phyloP scores from a whole-genome alignment of 2,888 invertebrate species.

The Eubasilissa splendida region DNA sequence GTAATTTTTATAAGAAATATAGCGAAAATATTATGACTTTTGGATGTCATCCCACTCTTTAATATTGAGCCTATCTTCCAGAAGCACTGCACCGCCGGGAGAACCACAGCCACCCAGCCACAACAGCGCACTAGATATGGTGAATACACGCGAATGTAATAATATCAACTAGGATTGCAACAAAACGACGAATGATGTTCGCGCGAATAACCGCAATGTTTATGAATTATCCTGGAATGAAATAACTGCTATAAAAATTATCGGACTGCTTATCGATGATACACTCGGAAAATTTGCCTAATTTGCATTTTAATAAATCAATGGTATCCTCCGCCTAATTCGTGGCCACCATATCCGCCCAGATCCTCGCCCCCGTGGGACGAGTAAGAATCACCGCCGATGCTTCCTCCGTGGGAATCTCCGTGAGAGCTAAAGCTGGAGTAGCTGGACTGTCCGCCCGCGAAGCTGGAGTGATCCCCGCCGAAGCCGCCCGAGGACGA shows the following conservation, averaged over 20 bases:
- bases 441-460: slow-evolving; percentile 45
- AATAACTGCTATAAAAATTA: slow-evolving; percentile 16
- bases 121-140: neutral
- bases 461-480: slow-evolving; percentile 58
- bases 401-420: slow-evolving; percentile 22
- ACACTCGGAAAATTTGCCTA: neutral
- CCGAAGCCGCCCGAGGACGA: slow-evolving; percentile 62
- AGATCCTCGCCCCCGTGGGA: slow-evolving; percentile 4
- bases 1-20: neutral
- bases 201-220: slow-evolving; percentile 1
- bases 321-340: slow-evolving; percentile 41
- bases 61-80: neutral
- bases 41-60: neutral
- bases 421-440: slow-evolving; percentile 48
- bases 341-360: slow-evolving; percentile 1
- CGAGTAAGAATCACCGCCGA: slow-evolving; percentile 7
- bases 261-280: neutral
- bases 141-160: too few species aligned
- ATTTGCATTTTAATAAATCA: slow-evolving; percentile 10
- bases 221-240: slow-evolving; percentile 1
- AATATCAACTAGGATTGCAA: too few species aligned
- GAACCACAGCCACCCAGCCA: neutral
- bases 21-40: neutral
- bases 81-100: neutral
- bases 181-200: neutral